phyloP scores from a whole-genome alignment of 2,113 vertebrate genomes.

The Zosterops borbonicus region DNA sequence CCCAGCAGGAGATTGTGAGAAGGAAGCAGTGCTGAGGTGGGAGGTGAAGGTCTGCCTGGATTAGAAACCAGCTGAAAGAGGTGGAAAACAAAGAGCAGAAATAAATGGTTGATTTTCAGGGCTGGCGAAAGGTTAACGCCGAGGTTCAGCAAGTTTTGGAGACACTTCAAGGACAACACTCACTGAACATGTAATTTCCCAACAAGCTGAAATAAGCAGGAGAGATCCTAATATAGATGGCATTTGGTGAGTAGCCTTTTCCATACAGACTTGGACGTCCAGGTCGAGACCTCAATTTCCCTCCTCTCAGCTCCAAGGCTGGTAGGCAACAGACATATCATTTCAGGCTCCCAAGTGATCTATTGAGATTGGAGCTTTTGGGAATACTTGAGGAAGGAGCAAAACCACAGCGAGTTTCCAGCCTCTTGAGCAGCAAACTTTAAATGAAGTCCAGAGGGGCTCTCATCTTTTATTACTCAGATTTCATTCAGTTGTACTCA shows the following conservation, averaged over 20 bases:
- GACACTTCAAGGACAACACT: constrained; percentile 38
- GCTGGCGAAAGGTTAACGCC: constrained; percentile 28
- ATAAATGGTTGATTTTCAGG: constrained; percentile 25
- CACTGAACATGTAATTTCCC: constrained; percentile 48
- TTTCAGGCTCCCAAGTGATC: constrained; percentile 41
- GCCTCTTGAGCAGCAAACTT: constrained; percentile 36
- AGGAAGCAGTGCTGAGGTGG: not conserved
- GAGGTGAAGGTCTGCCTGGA: not conserved
- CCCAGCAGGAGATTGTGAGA: not conserved
- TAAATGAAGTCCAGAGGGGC: constrained; percentile 43
- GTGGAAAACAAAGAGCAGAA: constrained; percentile 28
- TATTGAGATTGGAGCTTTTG: constrained; percentile 19
- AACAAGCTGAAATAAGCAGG: constrained; percentile 48
- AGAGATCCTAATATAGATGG: constrained; percentile 64
- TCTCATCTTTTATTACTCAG: not conserved
- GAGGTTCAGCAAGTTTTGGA: constrained; percentile 22
- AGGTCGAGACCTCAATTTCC: constrained; percentile 69
- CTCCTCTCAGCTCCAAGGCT: constrained; percentile 41
- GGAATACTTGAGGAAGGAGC: constrained; percentile 44
- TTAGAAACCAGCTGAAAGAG: not conserved
- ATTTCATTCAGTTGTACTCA: not conserved
- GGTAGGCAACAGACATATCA: constrained; percentile 41
- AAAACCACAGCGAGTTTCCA: not conserved
- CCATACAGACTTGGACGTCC: constrained; percentile 13
- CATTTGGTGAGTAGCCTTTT: constrained; percentile 44